Percentiles rank a stretch among this genome's conserved stretches.
Evolutionary conservation across 92 coral and sea anemone species (phyloP).

Genomic region (Epizoanthus illoricatus): DNA sequence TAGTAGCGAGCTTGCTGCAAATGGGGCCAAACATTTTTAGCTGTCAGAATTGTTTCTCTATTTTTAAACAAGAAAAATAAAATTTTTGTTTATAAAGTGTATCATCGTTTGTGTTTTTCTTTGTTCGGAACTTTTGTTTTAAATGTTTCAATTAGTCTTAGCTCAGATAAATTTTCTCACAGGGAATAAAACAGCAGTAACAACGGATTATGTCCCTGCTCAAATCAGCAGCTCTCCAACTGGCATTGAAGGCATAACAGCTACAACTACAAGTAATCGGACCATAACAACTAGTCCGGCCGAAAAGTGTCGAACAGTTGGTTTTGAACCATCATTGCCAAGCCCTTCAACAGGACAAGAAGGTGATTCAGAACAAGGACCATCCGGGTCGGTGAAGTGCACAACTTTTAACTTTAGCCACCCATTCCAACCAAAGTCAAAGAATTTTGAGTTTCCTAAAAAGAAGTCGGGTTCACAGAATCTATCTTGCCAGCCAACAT

Average conservation of each 20-base stretch:
- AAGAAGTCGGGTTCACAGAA: conserved; percentile 34
- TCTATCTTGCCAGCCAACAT: conserved; percentile 43
- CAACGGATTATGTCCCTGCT: conserved; percentile 32
- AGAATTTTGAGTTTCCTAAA: conserved; percentile 41
- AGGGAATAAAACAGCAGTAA: conserved; percentile 35
- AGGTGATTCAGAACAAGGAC: conserved; percentile 33
- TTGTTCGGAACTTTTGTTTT: conserved; percentile 26
- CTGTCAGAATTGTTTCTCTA: conserved; percentile 24
- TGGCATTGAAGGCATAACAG: conserved; percentile 41
- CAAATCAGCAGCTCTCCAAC: conserved; percentile 42
- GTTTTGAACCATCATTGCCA: conserved; percentile 38
- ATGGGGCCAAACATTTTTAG: conserved; percentile 39
- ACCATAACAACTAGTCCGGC: conserved; percentile 40
- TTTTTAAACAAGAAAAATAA: conserved; percentile 35
- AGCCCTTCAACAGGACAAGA: conserved; percentile 43
- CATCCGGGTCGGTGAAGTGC: conserved; percentile 45
- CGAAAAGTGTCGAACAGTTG: conserved; percentile 35
- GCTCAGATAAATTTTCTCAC: conserved; percentile 31
- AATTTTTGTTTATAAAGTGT: conserved; percentile 33
- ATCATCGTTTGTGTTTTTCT: conserved; percentile 32
- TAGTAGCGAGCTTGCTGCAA: too few relatives aligned
- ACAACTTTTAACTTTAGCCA: conserved; percentile 21
- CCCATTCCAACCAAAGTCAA: conserved; percentile 43
- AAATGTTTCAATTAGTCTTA: conserved; percentile 20
- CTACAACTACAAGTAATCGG: conserved; percentile 3